phyloP scores from a whole-genome alignment of 64 coral and sea anemone species.

The Pocillopora verrucosa region DNA sequence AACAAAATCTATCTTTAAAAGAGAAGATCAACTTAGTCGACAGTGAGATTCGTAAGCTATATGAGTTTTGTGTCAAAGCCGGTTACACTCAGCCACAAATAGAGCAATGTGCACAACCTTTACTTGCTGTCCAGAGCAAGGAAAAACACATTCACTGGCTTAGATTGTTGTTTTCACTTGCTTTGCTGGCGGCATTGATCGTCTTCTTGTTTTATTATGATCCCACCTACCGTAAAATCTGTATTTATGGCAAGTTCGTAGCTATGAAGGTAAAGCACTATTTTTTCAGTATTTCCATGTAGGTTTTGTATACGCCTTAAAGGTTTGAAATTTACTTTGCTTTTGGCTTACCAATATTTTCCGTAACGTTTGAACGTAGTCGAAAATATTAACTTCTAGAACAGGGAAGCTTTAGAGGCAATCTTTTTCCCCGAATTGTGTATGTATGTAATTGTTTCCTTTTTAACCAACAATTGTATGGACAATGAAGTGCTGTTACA shows the following conservation, averaged over 20 bases:
- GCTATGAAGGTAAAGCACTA: constrained; percentile 60
- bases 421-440: no score
- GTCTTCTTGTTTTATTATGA: constrained; percentile 59
- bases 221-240: constrained; percentile 67
- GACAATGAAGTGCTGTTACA: no score
- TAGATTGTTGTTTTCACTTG: constrained; percentile 50
- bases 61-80: constrained; percentile 85
- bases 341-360: no score
- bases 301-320: neutral
- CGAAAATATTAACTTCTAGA: no score
- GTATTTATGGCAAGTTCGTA: constrained; percentile 74
- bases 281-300: neutral
- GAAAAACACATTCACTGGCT: constrained; percentile 74
- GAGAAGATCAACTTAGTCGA: constrained; percentile 85
- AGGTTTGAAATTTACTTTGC: neutral
- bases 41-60: constrained; percentile 79
- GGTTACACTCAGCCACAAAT: constrained; percentile 82
- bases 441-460: no score
- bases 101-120: constrained; percentile 78
- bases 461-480: no score
- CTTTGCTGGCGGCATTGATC: constrained; percentile 49
- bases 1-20: constrained; percentile 63
- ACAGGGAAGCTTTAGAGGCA: no score
- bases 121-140: constrained; percentile 63
- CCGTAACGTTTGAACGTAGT: no score